Evolutionary conservation across 1,140 invertebrate genomes (phyloP).

Genomic region (Caenorhabditis elegans): DNA sequence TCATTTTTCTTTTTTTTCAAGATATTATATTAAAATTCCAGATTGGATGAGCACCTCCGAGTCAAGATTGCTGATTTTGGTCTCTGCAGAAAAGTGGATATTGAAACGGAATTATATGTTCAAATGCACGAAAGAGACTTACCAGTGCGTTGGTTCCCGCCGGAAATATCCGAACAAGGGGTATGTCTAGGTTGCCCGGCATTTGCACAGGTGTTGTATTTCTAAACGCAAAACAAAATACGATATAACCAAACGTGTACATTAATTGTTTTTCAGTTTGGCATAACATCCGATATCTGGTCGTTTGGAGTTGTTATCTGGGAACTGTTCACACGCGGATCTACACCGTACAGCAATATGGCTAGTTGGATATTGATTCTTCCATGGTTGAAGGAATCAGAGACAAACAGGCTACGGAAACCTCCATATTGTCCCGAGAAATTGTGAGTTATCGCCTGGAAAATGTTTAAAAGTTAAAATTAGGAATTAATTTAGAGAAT

Average conservation of each 20-base stretch:
- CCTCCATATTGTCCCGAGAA: constrained; percentile 34
- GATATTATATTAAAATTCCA: not conserved
- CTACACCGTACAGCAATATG: constrained; percentile 39
- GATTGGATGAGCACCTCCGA: not conserved
- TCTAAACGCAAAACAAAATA: constrained; percentile 73
- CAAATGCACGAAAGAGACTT: not conserved
- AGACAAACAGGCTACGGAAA: not conserved
- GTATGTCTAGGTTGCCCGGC: not conserved
- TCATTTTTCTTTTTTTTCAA: not conserved
- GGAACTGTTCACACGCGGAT: constrained; percentile 52
- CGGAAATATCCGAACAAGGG: not conserved
- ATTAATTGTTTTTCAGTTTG: constrained; percentile 28
- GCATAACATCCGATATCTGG: constrained; percentile 40
- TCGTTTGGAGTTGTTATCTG: constrained; percentile 50
- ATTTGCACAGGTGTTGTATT: not conserved
- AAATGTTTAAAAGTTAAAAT: too few species aligned
- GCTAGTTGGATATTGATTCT: not conserved
- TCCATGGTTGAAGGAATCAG: not conserved
- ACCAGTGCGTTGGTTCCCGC: constrained; percentile 2
- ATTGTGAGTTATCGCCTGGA: not conserved
- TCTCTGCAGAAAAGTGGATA: constrained; percentile 83
- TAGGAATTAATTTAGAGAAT: too few species aligned
- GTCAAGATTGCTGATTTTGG: constrained; percentile 88
- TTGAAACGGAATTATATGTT: not conserved
- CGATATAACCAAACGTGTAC: constrained; percentile 49